Conservation (phyloP, 2,797 vertebrate genomes). For the Xenentodon cancila region DNA sequence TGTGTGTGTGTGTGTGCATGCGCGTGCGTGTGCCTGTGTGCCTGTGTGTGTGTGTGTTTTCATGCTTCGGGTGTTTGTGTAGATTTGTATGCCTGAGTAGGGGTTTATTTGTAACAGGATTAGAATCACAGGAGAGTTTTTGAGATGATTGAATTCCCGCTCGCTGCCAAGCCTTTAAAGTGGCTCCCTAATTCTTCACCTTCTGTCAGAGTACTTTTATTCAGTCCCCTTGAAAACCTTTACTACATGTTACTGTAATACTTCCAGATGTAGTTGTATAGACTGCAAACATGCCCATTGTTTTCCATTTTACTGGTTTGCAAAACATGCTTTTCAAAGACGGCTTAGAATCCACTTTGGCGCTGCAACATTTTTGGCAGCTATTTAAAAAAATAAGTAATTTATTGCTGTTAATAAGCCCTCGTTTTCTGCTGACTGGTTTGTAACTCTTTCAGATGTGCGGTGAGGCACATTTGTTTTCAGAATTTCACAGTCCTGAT, state of each 20-base stretch:
- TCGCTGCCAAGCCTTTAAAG: constrained; percentile 28
- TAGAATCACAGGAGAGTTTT: constrained; percentile 50
- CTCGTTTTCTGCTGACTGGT: too few relatives aligned
- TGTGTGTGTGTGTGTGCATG: constrained; percentile 12
- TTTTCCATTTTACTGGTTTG: too few relatives aligned
- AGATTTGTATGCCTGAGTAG: constrained; percentile 21
- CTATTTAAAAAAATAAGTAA: too few relatives aligned
- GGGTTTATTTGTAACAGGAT: constrained; percentile 50
- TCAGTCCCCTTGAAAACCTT: constrained; percentile 22
- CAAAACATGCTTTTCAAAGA: too few relatives aligned
- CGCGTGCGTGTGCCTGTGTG: too few relatives aligned
- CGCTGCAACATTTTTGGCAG: too few relatives aligned
- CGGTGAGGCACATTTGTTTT: too few relatives aligned
- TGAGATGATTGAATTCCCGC: constrained; percentile 42
- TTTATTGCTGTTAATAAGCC: not conserved
- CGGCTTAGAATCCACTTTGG: too few relatives aligned
- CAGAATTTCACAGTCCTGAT: not conserved
- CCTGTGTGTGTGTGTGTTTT: constrained; percentile 13
- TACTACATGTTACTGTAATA: constrained; percentile 20
- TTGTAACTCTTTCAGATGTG: too few relatives aligned
- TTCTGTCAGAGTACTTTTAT: constrained; percentile 14
- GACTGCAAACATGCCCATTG: constrained; percentile 5
- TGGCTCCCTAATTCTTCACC: constrained; percentile 27
- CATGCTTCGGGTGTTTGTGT: constrained; percentile 24
- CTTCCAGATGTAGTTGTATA: constrained; percentile 11